phyloP scores from a whole-genome alignment of 37 sponge, comb jelly and placozoan species.

The Bolinopsis microptera region DNA sequence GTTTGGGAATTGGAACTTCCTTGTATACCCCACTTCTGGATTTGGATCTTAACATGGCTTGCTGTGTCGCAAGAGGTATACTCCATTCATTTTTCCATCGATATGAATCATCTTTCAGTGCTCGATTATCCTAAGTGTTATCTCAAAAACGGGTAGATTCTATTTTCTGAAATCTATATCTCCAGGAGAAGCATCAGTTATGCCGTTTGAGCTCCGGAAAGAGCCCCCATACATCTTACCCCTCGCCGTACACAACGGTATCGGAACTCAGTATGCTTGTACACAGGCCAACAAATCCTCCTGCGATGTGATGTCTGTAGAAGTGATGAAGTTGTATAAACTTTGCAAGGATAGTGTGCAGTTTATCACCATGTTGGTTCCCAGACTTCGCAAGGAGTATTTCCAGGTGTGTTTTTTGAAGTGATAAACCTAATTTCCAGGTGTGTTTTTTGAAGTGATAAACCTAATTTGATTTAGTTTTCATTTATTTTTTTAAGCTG shows the following conservation, averaged over 20 bases:
- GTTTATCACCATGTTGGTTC: neutral
- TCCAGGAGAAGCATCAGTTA: conserved; percentile 9
- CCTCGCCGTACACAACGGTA: neutral
- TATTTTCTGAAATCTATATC: too few relatives aligned
- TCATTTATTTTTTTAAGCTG: too few relatives aligned
- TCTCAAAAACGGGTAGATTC: too few relatives aligned
- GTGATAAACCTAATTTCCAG: conserved; percentile 14
- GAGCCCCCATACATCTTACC: conserved; percentile 6
- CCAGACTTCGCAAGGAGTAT: conserved; percentile 40
- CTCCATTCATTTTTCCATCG: too few relatives aligned
- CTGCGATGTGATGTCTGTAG: conserved; percentile 23
- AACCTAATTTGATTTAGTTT: too few relatives aligned
- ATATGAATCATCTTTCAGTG: too few relatives aligned
- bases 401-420: conserved; percentile 18
- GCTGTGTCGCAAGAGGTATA: conserved; percentile 23
- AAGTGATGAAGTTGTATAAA: conserved; percentile 36
- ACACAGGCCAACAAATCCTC: neutral
- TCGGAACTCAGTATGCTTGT: neutral
- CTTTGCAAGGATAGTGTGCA: conserved; percentile 9
- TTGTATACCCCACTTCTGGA: neutral
- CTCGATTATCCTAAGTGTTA: too few relatives aligned
- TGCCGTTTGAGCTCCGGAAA: conserved; percentile 23
- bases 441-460: neutral
- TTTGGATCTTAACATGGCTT: conserved; percentile 4
- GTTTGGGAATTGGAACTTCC: conserved; percentile 10